Base-by-base conservation (phyloP, 2,888 invertebrate species). In the Ichneumoninae sp. region DNA sequence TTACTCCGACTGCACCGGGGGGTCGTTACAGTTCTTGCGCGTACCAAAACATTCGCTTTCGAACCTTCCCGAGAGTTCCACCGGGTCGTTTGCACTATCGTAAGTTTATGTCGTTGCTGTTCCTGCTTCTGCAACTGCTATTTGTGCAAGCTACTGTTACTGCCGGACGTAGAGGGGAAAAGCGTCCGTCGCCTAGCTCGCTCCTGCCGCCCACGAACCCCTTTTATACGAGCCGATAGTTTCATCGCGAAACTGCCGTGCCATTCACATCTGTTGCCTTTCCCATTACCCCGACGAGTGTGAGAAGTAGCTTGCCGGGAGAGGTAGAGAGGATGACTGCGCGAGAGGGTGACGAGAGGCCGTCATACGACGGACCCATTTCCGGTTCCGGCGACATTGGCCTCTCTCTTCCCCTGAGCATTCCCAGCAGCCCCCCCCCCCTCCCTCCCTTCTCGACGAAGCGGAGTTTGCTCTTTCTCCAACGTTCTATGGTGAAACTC, bases 221-320 rank as follows among this genome's bases (percentile, higher is more conserved):
- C 40, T 83, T 62, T 76, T 86, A 79, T 87, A 87, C 87, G 86
- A 88, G 82, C 87, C 89, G 89, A 89, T 89, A 88, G 90, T 89
- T 90, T 89, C 90, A 88, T 90, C 89, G 89, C 87, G 88, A 87
- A 90, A 90, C 89, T 87, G 86, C 87, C 80, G 85, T 82, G 65
- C 62, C 80, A 87, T 86, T 87, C 88, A 85, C 90, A 91, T 91
- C 91, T 91, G 91, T 91, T 91, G 89, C 89, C 89, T 87, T 86
- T 84, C 85, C 88, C 86, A 87, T 89, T 89, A 89, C 85, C 85
- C 80, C 75, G 83, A 57, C 86, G 71, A 83, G 85, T 82, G 84
- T 86, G 83, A 52, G 70, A 66, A 65, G 72, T 77, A 52, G 52
- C 47, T 16, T 5, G 40, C 26, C 40, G 33, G 6, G 16, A 19